A percentile compares a stretch with the other conserved stretches of the same genome.
These are phyloP conservation scores for Cotesia congregata DNA, from an alignment of 2,888 invertebrate species.

Conservation along the genomic window DNA sequence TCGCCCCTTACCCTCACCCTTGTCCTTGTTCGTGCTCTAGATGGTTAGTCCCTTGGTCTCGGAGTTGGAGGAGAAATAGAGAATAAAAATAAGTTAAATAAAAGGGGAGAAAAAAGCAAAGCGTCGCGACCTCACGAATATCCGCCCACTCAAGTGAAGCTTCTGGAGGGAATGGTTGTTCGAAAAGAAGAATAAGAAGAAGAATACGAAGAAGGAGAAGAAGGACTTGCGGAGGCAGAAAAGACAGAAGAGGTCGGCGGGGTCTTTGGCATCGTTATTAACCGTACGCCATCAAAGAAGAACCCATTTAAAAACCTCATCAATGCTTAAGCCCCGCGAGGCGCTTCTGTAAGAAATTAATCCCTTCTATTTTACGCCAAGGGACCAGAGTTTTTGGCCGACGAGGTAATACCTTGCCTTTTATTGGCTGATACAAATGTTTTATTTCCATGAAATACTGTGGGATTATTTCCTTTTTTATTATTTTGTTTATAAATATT, in stretches of 20 bases:
- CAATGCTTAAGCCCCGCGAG: constrained; percentile 69
- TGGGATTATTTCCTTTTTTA: neutral
- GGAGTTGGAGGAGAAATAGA: constrained; percentile 23
- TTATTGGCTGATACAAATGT: constrained; percentile 68
- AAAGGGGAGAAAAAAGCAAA: constrained; percentile 20
- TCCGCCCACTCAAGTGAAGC: constrained; percentile 36
- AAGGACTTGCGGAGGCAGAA: neutral
- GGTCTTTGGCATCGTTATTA: constrained; percentile 36
- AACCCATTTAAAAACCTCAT: constrained; percentile 72
- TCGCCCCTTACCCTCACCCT: constrained; percentile 59
- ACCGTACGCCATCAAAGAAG: constrained; percentile 66
- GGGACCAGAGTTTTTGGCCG: constrained; percentile 40
- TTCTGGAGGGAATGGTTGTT: constrained; percentile 26
- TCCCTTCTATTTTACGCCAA: constrained; percentile 70
- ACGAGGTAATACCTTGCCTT: constrained; percentile 63
- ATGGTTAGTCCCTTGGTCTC: constrained; percentile 19
- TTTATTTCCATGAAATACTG: constrained; percentile 55
- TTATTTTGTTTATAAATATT: neutral
- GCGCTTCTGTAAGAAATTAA: constrained; percentile 69
- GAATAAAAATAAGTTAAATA: constrained; percentile 17
- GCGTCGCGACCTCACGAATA: constrained; percentile 46
- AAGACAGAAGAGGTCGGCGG: constrained; percentile 29
- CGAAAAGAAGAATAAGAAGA: constrained; percentile 17
- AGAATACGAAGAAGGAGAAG: neutral
- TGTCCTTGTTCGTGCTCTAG: neutral